phyloP scores from a whole-genome alignment of 2,888 invertebrate genomes.

The Bugula neritina region DNA sequence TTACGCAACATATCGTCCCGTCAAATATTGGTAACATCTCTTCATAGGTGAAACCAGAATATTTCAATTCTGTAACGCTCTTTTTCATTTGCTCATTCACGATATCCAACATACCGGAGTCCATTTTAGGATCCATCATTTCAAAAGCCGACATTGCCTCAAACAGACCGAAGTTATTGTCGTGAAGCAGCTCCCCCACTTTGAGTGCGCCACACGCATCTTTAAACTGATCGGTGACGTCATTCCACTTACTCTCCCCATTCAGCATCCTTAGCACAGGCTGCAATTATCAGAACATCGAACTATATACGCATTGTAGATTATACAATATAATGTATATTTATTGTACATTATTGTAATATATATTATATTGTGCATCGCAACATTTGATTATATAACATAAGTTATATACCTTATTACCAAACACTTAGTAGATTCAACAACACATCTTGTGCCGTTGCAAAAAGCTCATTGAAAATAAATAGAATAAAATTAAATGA shows the following conservation, averaged over 20 bases:
- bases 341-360: too few relatives aligned
- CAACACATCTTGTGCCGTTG: too few relatives aligned
- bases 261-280: not conserved
- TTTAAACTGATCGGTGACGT: slow-evolving; percentile 48
- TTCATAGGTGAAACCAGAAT: slow-evolving; percentile 62
- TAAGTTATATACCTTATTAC: too few relatives aligned
- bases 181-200: slow-evolving; percentile 84
- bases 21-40: slow-evolving; percentile 91
- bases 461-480: too few relatives aligned
- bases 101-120: slow-evolving; percentile 92
- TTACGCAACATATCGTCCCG: slow-evolving; percentile 84
- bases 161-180: slow-evolving; percentile 69
- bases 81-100: slow-evolving; percentile 66
- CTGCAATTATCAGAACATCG: too few relatives aligned
- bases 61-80: slow-evolving; percentile 50
- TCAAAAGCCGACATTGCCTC: slow-evolving; percentile 99
- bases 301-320: too few relatives aligned
- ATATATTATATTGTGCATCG: too few relatives aligned
- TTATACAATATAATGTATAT: too few relatives aligned
- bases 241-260: slow-evolving; percentile 37
- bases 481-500: too few relatives aligned
- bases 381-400: too few relatives aligned
- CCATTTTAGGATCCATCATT: slow-evolving; percentile 99
- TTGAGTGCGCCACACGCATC: slow-evolving; percentile 61
- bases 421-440: too few relatives aligned